Conservation (phyloP, 2,113 vertebrate species). For the Nyctereutes procyonoides region DNA sequence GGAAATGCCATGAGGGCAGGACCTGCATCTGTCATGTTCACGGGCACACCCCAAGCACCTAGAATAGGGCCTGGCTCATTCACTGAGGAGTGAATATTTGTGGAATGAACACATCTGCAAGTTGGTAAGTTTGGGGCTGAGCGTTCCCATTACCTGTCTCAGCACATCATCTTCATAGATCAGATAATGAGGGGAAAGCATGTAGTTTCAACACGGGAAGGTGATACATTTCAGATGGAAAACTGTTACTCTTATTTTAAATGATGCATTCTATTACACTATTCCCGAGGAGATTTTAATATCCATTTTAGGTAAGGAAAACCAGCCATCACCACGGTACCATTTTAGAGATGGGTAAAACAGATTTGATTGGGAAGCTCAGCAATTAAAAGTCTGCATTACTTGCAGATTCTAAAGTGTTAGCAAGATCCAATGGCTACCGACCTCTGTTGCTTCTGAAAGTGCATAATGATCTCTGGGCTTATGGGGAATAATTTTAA, state of each 20-base stretch:
- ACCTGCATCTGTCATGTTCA: not conserved
- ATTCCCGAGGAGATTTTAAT: not conserved
- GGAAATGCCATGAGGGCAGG: not conserved
- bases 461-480: not conserved
- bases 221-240: not conserved
- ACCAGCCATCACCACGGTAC: not conserved
- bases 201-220: not conserved
- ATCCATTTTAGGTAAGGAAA: not conserved
- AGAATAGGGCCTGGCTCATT: fast-evolving
- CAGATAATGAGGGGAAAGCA: not conserved
- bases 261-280: not conserved
- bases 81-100: not conserved
- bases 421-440: not conserved
- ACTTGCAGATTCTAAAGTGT: not conserved
- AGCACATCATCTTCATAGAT: not conserved
- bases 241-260: not conserved
- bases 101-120: not conserved
- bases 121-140: not conserved
- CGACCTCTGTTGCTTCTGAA: not conserved
- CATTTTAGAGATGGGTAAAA: not conserved
- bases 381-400: not conserved
- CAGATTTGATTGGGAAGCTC: not conserved
- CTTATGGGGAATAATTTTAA: slow-evolving; percentile 40
- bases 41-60: not conserved
- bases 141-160: too few relatives aligned